phyloP scores from a whole-genome alignment of 2,888 invertebrate genomes.

The Nomada flava region DNA sequence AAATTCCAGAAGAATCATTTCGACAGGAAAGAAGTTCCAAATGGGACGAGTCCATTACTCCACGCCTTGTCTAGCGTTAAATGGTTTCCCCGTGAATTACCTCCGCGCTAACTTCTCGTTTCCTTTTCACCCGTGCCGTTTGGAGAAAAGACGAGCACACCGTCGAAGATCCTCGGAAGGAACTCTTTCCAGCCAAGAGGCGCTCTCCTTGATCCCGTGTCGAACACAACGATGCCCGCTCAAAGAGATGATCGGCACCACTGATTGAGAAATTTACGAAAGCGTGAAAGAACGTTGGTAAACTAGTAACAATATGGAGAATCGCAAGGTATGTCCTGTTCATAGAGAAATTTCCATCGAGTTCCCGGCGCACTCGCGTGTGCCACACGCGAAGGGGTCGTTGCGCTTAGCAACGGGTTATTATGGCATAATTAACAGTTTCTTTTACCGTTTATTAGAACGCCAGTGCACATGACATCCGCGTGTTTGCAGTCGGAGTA shows the following conservation, averaged over 20 bases:
- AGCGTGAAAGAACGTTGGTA: background rate
- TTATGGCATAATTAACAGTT: slow-evolving; percentile 31
- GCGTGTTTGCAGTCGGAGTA: slow-evolving; percentile 16
- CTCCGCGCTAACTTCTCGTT: too few species aligned
- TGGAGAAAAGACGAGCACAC: too few species aligned
- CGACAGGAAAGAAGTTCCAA: too few species aligned
- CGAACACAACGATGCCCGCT: too few species aligned
- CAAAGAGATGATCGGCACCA: too few species aligned
- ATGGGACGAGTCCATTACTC: slow-evolving; percentile 36
- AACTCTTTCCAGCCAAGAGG: too few species aligned
- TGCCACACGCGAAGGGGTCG: slow-evolving; percentile 23
- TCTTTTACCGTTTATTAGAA: slow-evolving; percentile 1
- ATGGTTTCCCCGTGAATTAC: slow-evolving; percentile 3
- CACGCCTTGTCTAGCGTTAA: slow-evolving; percentile 45
- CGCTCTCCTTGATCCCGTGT: too few species aligned
- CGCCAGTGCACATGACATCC: background rate
- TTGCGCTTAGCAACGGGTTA: slow-evolving; percentile 24
- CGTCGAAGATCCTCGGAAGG: too few species aligned
- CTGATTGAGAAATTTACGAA: slow-evolving; percentile 9
- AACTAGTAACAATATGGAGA: background rate
- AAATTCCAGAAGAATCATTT: too few species aligned
- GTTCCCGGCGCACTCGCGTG: background rate
- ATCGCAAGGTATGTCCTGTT: background rate
- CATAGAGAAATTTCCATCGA: background rate
- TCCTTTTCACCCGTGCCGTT: too few species aligned